A percentile compares a stretch with the other conserved stretches of the same genome.
Conservation (phyloP, 2,113 vertebrate species). For the Heteronetta atricapilla region DNA sequence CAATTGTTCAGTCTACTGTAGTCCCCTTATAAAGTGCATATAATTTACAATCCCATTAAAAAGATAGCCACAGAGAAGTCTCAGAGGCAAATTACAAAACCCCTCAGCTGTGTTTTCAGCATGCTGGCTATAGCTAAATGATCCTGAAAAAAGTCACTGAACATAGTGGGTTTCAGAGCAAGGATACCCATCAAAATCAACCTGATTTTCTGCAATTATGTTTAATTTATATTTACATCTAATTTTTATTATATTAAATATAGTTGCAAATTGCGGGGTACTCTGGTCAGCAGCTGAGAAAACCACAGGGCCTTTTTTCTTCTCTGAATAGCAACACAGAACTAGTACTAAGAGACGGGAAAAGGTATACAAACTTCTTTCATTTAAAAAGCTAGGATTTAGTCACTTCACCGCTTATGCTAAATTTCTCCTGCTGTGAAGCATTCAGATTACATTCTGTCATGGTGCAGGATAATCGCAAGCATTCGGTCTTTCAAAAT, state of each 20-base stretch:
- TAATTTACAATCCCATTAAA: slow-evolving; percentile 66
- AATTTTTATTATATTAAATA: not conserved
- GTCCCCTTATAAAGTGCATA: slow-evolving; percentile 32
- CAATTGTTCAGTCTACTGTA: slow-evolving; percentile 48
- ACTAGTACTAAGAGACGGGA: not conserved
- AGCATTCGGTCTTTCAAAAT: not conserved
- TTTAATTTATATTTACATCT: too few species aligned
- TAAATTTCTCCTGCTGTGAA: not conserved
- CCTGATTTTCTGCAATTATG: not conserved
- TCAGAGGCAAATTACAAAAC: slow-evolving; percentile 33
- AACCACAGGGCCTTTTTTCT: not conserved
- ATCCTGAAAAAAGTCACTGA: not conserved
- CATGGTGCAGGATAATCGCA: not conserved
- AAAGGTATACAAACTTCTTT: not conserved
- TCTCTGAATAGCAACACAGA: not conserved
- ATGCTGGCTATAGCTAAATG: not conserved
- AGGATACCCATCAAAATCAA: not conserved
- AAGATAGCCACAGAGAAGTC: slow-evolving; percentile 35
- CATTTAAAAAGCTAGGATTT: not conserved
- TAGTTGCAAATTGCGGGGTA: not conserved
- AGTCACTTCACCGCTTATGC: not conserved
- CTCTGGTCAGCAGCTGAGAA: not conserved
- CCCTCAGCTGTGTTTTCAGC: slow-evolving; percentile 8
- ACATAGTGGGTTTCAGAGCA: not conserved
- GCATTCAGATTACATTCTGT: not conserved